These are phyloP conservation scores for Celastrina argiolus DNA, from an alignment of 2,888 invertebrate genomes.

Conservation along the genomic window DNA sequence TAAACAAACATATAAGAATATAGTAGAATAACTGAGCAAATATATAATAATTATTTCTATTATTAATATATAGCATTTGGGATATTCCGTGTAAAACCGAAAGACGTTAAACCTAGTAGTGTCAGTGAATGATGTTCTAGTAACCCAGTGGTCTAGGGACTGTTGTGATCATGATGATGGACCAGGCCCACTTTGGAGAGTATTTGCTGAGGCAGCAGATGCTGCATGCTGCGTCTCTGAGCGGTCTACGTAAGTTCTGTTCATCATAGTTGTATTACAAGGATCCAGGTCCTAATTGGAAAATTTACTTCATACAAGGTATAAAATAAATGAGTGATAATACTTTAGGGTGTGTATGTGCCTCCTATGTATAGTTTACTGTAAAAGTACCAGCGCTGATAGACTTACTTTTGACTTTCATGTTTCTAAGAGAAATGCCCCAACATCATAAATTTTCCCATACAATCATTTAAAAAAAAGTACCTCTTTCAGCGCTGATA, in stretches of 20 bases:
- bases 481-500: no score
- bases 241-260: slow-evolving; percentile 61
- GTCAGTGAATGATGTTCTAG: slow-evolving; percentile 32
- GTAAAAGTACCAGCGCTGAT: no score
- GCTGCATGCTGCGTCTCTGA: slow-evolving; percentile 69
- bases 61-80: no score
- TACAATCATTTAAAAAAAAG: no score
- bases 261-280: not conserved
- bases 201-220: slow-evolving; percentile 73
- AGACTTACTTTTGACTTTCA: no score
- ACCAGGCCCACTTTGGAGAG: slow-evolving; percentile 71
- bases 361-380: no score
- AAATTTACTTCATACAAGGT: no score
- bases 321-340: no score
- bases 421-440: no score
- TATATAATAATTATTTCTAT: not conserved
- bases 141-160: slow-evolving; percentile 37
- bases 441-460: no score
- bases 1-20: not conserved
- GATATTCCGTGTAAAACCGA: not conserved
- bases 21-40: not conserved
- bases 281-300: no score
- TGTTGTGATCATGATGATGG: slow-evolving; percentile 63
- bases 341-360: no score
- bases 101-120: not conserved